Base-by-base conservation (phyloP, 1,140 invertebrate species). In the Zophobas morio region DNA sequence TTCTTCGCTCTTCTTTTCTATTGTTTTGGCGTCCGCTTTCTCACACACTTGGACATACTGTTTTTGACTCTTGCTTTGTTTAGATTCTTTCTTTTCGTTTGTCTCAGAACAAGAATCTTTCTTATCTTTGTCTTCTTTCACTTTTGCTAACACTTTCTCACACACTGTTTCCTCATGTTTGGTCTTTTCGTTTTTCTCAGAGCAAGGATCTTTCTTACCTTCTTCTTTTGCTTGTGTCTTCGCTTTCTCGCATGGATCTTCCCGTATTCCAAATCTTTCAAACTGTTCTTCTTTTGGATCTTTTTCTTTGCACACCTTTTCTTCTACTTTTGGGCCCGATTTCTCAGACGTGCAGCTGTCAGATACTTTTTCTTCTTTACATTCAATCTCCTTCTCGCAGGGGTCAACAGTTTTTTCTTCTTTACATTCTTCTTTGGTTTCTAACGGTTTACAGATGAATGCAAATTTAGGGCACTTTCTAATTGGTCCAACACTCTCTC, bases 211-310 rank as follows among this genome's bases (percentile, higher is more conserved):
- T 6, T 40, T 63, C 33, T 39, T n/a, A 2, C 6, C 33, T 2
- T 35, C 34, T 57, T 32, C 20, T 57, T 57, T 32, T 2, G 6
- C 34, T 57, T 32, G 6, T 57, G 20, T 34, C 6, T 35, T 57
- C 1, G 34, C 34, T 57, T 57, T 57, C 34, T 6, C 2, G 34
- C 54, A 57, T 2, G 54, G 54, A 57, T 57, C 54, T 57, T 33
- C 54, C 34, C 34, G 20, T 32, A 57, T 33, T 57, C 54, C 54
- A 6, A 57, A 57, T 34, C 32, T 32, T 0, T 57, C 54, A 8
- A 46, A 46, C 3, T 3, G 20, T 20, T 20, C 20, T 6, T 0
- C n/a, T 40, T 39, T 63, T 40, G n/a, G n/a, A 51, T 34, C 54
- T 39, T 39, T 6, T 32, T n/a, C 5, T 63, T 36, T 8, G 36